Evolutionary conservation across 2,888 invertebrate genomes (phyloP).

Genomic region (Anarsia innoxiella): DNA sequence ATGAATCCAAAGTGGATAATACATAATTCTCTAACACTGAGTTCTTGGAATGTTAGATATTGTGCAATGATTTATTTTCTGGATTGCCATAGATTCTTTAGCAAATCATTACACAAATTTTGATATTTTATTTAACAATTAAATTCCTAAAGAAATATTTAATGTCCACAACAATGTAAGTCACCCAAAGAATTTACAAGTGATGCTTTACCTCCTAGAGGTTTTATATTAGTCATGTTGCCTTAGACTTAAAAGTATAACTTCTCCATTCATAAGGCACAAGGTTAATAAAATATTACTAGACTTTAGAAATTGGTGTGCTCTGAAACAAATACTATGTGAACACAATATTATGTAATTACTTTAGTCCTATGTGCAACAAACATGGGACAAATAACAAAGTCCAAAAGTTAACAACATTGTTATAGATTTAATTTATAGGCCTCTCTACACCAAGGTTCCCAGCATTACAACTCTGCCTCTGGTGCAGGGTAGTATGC

Average conservation of each 20-base stretch:
- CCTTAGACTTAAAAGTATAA: slow-evolving; percentile 16
- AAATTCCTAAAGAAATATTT: slow-evolving; percentile 3
- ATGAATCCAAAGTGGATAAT: not conserved
- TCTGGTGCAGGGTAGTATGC: slow-evolving; percentile 38
- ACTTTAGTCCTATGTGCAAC: not conserved
- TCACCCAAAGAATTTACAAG: too few relatives aligned
- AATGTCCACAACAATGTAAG: not conserved
- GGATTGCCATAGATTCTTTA: too few relatives aligned
- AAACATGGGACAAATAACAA: not conserved
- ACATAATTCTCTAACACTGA: slow-evolving; percentile 17
- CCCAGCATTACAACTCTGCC: slow-evolving; percentile 38
- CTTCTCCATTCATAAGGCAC: slow-evolving; percentile 27
- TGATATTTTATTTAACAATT: too few relatives aligned
- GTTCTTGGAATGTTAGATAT: slow-evolving; percentile 35
- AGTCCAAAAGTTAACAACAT: not conserved
- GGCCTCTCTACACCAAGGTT: not conserved
- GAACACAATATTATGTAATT: slow-evolving; percentile 12
- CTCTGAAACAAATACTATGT: slow-evolving; percentile 6
- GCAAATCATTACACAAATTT: too few relatives aligned
- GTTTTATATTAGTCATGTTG: slow-evolving; percentile 9
- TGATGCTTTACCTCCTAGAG: slow-evolving; percentile 6
- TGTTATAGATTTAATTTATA: not conserved
- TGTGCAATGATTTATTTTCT: not conserved
- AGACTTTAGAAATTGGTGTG: slow-evolving; percentile 5
- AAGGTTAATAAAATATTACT: slow-evolving; percentile 19